phyloP scores from a whole-genome alignment of 2,797 vertebrate genomes.

The Carapus acus region DNA sequence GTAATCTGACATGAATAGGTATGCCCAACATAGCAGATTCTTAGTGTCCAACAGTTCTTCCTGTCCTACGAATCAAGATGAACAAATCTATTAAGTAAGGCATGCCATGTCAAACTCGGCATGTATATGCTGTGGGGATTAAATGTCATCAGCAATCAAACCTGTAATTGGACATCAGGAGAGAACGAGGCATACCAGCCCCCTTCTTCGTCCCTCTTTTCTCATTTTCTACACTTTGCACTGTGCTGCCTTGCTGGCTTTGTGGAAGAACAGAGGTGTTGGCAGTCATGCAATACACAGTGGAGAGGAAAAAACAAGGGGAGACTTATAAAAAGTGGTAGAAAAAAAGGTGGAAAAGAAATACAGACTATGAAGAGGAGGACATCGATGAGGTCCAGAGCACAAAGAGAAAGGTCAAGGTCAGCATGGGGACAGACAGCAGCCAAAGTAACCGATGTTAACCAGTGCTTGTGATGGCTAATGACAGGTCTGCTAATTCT shows the following conservation, averaged over 20 bases:
- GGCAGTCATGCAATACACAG: conserved; percentile 63
- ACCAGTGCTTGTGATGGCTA: conserved; percentile 66
- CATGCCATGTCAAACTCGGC: conserved; percentile 77
- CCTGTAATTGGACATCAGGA: conserved; percentile 76
- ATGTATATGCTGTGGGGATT: conserved; percentile 73
- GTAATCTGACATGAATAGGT: conserved; percentile 61
- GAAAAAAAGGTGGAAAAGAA: conserved; percentile 28
- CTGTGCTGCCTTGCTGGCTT: conserved; percentile 64
- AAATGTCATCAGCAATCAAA: conserved; percentile 74
- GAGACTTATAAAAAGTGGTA: background rate
- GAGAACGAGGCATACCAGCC: conserved; percentile 70
- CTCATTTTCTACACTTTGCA: conserved; percentile 66
- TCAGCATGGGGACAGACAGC: conserved; percentile 54
- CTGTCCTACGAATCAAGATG: conserved; percentile 72
- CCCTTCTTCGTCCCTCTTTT: conserved; percentile 37
- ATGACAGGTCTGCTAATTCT: conserved; percentile 64
- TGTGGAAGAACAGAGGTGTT: conserved; percentile 64
- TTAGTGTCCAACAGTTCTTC: conserved; percentile 59
- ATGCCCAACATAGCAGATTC: conserved; percentile 53
- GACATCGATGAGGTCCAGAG: conserved; percentile 11
- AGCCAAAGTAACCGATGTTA: conserved; percentile 70
- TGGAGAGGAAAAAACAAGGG: conserved; percentile 24
- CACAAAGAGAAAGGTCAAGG: conserved; percentile 55
- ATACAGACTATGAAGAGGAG: conserved; percentile 32
- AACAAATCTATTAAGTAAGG: conserved; percentile 79